These are phyloP conservation scores for Marmota monax DNA, from an alignment of 2,113 vertebrate species.

Conservation along the genomic window DNA sequence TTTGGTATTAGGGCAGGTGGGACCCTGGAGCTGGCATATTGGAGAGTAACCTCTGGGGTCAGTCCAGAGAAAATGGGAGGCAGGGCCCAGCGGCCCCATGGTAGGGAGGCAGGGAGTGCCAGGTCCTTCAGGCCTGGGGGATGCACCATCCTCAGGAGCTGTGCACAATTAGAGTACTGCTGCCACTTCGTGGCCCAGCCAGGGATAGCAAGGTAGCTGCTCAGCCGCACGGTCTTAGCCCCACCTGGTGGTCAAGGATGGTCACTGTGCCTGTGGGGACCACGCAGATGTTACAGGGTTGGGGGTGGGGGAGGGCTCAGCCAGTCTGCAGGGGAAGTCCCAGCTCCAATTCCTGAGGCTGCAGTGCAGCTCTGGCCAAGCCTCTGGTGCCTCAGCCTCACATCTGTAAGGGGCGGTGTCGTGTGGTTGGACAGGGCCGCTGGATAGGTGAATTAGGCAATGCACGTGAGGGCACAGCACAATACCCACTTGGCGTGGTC, in stretches of 20 bases:
- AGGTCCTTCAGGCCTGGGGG: neutral
- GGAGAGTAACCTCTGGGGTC: neutral
- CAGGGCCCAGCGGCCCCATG: accelerated
- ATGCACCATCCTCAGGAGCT: accelerated
- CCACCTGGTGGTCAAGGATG: neutral
- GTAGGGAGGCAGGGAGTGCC: neutral
- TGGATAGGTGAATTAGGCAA: neutral
- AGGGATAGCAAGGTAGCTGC: neutral
- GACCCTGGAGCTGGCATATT: neutral
- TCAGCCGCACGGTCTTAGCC: neutral
- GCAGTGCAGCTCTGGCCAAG: neutral
- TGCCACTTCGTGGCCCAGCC: constrained; percentile 1
- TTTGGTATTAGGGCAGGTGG: neutral
- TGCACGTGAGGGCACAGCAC: accelerated
- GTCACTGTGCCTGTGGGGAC: neutral
- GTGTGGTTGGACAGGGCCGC: neutral
- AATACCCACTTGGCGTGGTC: neutral
- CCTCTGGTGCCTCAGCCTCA: neutral
- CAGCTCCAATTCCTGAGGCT: neutral
- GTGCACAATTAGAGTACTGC: neutral
- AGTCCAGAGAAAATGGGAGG: neutral
- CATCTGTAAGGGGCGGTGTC: too few species aligned
- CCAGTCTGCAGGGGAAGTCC: neutral
- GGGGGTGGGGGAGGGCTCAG: neutral
- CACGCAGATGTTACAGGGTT: accelerated